Percentiles rank a stretch among this genome's conserved stretches.
Conservation (phyloP, 2,888 invertebrate species). For the Lepas anatifera region DNA sequence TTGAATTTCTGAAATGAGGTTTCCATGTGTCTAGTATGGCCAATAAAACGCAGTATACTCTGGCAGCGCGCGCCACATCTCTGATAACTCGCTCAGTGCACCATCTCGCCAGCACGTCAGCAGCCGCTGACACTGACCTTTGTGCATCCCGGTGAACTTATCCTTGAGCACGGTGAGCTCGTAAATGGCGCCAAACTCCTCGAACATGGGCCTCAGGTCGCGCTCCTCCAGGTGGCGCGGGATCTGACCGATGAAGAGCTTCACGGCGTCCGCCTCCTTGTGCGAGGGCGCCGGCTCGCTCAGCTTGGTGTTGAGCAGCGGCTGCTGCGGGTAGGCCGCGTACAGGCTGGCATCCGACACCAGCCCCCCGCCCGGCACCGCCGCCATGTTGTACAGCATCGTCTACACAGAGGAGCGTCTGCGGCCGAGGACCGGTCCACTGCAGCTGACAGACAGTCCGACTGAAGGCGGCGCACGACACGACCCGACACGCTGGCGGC, state of each 20-base stretch:
- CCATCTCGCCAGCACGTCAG: too few relatives aligned
- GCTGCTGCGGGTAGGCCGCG: slow-evolving; percentile 8
- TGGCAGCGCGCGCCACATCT: too few relatives aligned
- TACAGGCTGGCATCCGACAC: neutral
- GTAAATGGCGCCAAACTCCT: slow-evolving; percentile 84
- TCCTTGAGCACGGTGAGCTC: slow-evolving; percentile 90
- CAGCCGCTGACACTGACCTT: slow-evolving; percentile 40
- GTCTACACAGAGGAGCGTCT: neutral
- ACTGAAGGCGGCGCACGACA: neutral
- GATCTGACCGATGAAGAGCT: slow-evolving; percentile 87
- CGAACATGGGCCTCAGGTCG: slow-evolving; percentile 77
- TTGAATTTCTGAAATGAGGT: too few relatives aligned
- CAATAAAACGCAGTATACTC: too few relatives aligned
- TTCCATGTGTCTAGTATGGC: too few relatives aligned
- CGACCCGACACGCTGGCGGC: neutral
- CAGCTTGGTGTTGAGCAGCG: slow-evolving; percentile 12
- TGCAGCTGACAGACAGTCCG: too few relatives aligned
- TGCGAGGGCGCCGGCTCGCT: slow-evolving; percentile 28
- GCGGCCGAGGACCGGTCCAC: neutral
- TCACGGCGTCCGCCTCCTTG: slow-evolving; percentile 49
- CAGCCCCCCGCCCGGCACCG: neutral
- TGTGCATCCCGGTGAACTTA: slow-evolving; percentile 89
- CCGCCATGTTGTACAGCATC: slow-evolving; percentile 2
- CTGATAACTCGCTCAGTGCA: too few relatives aligned
- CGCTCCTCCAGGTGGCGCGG: slow-evolving; percentile 79